phyloP scores from a whole-genome alignment of 2,888 invertebrate species.

The Plagodis pulveraria region DNA sequence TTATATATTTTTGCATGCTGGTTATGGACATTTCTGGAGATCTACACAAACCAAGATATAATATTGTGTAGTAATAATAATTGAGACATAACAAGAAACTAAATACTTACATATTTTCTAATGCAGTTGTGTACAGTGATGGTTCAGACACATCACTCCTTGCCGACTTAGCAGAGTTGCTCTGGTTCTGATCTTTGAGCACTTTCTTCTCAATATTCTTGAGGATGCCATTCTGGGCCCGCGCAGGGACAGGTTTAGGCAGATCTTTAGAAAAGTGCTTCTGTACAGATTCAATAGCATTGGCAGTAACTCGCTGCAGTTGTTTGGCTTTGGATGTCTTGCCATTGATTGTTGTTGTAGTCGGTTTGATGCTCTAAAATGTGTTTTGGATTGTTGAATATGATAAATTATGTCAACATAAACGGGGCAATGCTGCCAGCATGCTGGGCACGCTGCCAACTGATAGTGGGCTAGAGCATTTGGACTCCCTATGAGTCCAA shows the following conservation, averaged over 20 bases:
- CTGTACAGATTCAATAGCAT: conserved; percentile 71
- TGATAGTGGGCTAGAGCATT: no score
- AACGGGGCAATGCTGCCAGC: no score
- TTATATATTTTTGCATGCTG: no score
- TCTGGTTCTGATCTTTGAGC: conserved; percentile 66
- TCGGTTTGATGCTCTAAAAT: conserved; percentile 74
- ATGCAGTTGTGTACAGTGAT: conserved; percentile 90
- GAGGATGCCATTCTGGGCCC: conserved; percentile 74
- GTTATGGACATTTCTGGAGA: no score
- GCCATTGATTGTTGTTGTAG: conserved; percentile 58
- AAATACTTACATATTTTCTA: conserved; percentile 88
- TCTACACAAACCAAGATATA: no score
- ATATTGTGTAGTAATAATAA: no score
- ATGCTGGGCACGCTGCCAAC: no score
- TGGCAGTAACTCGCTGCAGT: conserved; percentile 67
- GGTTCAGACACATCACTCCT: conserved; percentile 90
- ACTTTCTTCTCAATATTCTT: conserved; percentile 70
- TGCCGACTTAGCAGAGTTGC: conserved; percentile 71
- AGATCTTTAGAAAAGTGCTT: conserved; percentile 72
- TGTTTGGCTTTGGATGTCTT: conserved; percentile 79
- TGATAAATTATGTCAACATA: neutral
- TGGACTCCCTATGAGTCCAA: no score
- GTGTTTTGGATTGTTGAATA: neutral
- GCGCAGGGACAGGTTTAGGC: conserved; percentile 61
- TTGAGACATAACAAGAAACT: no score